These are phyloP conservation scores for Nothocercus julius DNA, from an alignment of 2,113 vertebrate genomes.

Conservation along the genomic window DNA sequence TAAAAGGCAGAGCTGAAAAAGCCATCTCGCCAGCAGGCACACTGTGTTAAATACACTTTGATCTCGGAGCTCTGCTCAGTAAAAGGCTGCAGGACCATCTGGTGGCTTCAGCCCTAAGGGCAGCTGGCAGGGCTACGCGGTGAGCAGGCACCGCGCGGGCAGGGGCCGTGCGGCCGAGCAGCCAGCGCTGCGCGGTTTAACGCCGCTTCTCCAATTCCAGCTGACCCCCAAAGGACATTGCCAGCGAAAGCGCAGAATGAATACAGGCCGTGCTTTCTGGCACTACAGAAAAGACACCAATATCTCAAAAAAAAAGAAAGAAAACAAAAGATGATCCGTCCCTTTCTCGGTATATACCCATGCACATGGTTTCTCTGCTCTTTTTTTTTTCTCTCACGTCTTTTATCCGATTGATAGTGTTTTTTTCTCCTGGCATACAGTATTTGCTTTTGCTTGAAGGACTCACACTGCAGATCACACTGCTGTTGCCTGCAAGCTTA, in stretches of 20 bases:
- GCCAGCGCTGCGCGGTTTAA: too few species aligned
- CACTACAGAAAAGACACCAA: not conserved
- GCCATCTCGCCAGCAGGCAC: slow-evolving; percentile 35
- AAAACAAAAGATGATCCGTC: rapidly evolving
- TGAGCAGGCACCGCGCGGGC: not conserved
- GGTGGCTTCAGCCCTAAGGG: slow-evolving; percentile 57
- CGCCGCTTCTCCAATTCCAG: too few species aligned
- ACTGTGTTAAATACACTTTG: slow-evolving; percentile 57
- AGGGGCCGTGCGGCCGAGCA: too few species aligned
- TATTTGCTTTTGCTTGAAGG: not conserved
- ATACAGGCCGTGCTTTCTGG: not conserved
- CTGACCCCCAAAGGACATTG: not conserved
- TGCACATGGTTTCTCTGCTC: not conserved
- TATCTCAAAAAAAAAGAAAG: not conserved
- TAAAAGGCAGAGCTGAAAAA: slow-evolving; percentile 48
- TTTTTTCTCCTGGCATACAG: slow-evolving; percentile 8
- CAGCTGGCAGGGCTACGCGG: slow-evolving; percentile 42
- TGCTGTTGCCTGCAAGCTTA: slow-evolving; percentile 25
- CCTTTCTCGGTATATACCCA: not conserved
- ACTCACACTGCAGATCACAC: not conserved
- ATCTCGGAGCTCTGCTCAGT: slow-evolving; percentile 51
- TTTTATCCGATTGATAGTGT: slow-evolving; percentile 1
- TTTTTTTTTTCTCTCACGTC: not conserved
- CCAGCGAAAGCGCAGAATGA: not conserved
- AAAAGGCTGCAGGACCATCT: slow-evolving; percentile 55